Base-by-base conservation (phyloP, 2,888 invertebrate genomes). In the Drosophila maculinotata region DNA sequence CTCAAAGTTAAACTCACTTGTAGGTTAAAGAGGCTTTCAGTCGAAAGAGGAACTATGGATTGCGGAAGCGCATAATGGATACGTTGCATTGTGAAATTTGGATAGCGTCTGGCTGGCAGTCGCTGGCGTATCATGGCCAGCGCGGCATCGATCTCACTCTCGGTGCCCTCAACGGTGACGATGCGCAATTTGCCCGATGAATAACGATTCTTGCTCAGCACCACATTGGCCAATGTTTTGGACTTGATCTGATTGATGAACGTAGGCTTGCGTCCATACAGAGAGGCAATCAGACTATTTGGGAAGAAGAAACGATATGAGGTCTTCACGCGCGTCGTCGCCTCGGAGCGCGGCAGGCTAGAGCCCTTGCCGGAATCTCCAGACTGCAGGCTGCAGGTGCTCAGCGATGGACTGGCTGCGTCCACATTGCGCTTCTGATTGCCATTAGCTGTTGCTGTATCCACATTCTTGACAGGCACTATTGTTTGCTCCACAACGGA, bases 201-300 rank as follows among this genome's bases (percentile, higher is more conserved):
- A 76, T 94, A 94, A 10, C 95, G 95, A 92, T 97, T 96, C 88
- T 94, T 89, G 72, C 89, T 89, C n/a, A 98, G 94, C 75, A 94
- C 92, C 47, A 98, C 95, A 87, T 94, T 94, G 15, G 97, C 96
- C 76, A 95, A 94, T 1, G 97, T 95, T 90, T 95, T 95, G 26
- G 94, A 92, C 90, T 96, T 96, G 74, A 97, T 95, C 86, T 94
- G 94, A 72, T 95, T 95, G n/a, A 98, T 95, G 92, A 95, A 96
- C 35, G 93, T 92, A 38, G 97, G 97, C 79, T 95, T 94, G 82
- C 94, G 94, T 35, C 98, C 98, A 90, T 98, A 98, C 77, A 98
- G 93, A 59, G 95, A 94, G 14, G 98, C 98, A 62, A 97, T 97
- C 71, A 97, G 92, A 57, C 93, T 92, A 88, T 95, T 95, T 36